These are phyloP conservation scores for Felis chaus DNA, from an alignment of 2,113 vertebrate genomes.

Conservation along the genomic window DNA sequence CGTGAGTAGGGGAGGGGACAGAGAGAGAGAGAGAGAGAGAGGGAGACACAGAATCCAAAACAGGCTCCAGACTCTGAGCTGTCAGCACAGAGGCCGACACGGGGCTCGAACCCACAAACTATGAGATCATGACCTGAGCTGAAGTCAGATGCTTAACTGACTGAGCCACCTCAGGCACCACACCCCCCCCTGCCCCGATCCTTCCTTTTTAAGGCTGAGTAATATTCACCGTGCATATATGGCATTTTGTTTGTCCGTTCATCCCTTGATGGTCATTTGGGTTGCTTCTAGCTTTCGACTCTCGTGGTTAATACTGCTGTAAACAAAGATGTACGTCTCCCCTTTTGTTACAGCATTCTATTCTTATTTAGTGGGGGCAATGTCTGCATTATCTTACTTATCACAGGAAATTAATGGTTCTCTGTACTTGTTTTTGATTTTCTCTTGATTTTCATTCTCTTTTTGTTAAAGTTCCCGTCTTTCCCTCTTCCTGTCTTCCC, in stretches of 20 bases:
- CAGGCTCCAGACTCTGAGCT: too few relatives aligned
- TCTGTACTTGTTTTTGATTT: not conserved
- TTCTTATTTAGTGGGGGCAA: not conserved
- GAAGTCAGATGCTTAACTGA: too few relatives aligned
- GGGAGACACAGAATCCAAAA: too few relatives aligned
- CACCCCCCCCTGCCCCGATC: accelerated
- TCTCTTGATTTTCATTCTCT: not conserved
- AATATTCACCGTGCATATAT: not conserved
- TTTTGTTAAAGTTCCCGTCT: not conserved
- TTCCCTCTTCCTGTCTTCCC: not conserved
- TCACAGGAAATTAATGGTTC: not conserved
- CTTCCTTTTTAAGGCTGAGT: not conserved
- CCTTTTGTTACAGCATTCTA: not conserved
- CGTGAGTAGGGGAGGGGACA: too few relatives aligned
- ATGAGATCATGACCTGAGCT: too few relatives aligned
- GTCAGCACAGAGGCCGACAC: too few relatives aligned
- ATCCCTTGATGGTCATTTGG: not conserved
- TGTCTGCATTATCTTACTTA: not conserved
- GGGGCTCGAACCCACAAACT: too few relatives aligned
- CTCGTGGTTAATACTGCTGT: too few relatives aligned
- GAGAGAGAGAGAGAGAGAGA: too few relatives aligned
- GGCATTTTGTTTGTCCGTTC: not conserved
- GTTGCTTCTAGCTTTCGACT: not conserved
- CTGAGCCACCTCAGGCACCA: too few relatives aligned
- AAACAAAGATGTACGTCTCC: not conserved